Base-by-base conservation (phyloP, 1,140 invertebrate species). In the Oryctes rhinoceros region DNA sequence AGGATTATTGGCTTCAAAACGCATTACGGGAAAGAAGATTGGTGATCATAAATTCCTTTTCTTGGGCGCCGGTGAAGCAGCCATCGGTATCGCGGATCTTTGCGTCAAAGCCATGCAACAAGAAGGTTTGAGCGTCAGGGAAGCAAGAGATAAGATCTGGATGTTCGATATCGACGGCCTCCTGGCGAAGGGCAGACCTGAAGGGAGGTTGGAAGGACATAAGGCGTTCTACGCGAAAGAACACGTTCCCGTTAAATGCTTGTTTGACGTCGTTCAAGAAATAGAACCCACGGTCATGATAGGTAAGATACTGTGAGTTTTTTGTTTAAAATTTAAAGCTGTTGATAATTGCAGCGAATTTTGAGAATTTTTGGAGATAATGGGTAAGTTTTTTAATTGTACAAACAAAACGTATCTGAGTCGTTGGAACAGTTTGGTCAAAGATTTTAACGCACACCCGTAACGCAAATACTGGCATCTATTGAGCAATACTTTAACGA, bases 1-100 rank as follows among this genome's bases (percentile, higher is more conserved):
- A 37, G 97, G 97, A 5, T 88, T 99, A 6, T 87, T 97, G 49
- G 96, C 96, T 0, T 94, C 95, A 1, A 91, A 94, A 67, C 90
- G 94, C 83, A 89, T 98, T 18, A 97, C 96, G 0, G 91, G 92
- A 49, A 93, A 92, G 79, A 94, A 91, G 80, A 91, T 99, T 59
- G 90, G 90, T 10, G 94, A 98, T 35, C 94, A 97, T 84, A 95
- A 91, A 80, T 95, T 96, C 86, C 90, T 98, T 18, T 99, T 99
- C 87, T 91, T 97, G 35, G 97, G 97, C 24, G 97, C 97, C 82
- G 97, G 97, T 78, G 96, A 96, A 88, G 96, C 96, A 35, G 94
- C 96, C 4, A 92, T 97, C 81, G 97, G 96, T 81, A 81, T 78
- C 37, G 93, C 96, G 2, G 92, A 94, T 87, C 89, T 98, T 37